phyloP scores from a whole-genome alignment of 2,797 vertebrate genomes.

The Denticeps clupeoides region DNA sequence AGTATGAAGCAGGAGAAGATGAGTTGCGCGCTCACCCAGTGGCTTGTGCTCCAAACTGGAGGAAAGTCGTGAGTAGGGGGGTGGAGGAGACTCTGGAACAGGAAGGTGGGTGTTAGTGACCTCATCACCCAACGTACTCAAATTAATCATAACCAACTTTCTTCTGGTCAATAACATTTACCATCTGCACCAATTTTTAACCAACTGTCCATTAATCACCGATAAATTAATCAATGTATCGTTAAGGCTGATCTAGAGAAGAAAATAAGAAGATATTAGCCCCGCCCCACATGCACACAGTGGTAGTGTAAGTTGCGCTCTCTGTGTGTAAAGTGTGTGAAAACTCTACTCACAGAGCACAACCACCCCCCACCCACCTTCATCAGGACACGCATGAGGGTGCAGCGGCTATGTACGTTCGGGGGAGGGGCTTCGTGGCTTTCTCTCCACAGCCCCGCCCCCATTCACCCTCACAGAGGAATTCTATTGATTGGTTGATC shows the following conservation, averaged over 20 bases:
- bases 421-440: constrained; percentile 37
- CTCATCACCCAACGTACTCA: no score
- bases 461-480: neutral
- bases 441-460: constrained; percentile 34
- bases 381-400: constrained; percentile 62
- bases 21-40: constrained; percentile 70
- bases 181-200: neutral
- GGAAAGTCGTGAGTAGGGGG: constrained; percentile 92
- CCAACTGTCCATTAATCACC: no score
- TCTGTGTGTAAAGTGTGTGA: constrained; percentile 52
- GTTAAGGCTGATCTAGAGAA: no score
- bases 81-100: constrained; percentile 93
- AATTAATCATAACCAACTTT: no score
- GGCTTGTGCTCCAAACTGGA: constrained; percentile 85
- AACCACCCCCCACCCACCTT: no score
- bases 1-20: neutral
- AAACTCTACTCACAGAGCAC: no score
- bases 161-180: neutral
- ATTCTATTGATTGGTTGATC: no score
- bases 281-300: no score
- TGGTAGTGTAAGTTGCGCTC: constrained; percentile 6
- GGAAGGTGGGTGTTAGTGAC: constrained; percentile 29
- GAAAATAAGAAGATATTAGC: no score
- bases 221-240: no score
- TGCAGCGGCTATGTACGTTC: constrained; percentile 64